Evolutionary conservation across 2,113 vertebrate species (phyloP).

Genomic region (Chaenocephalus aceratus): DNA sequence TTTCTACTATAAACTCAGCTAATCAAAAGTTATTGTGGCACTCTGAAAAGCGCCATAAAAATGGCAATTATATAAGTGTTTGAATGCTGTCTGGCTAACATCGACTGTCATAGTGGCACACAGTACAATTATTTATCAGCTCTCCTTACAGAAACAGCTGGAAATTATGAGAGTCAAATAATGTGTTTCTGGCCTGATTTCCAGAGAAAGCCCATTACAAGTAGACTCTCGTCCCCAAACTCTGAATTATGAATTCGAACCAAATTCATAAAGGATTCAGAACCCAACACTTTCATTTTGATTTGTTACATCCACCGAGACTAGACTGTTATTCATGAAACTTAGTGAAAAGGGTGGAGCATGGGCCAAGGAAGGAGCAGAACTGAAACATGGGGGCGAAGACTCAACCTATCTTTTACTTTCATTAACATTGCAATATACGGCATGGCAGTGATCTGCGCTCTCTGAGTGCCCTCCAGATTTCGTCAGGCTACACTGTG

Average conservation of each 20-base stretch:
- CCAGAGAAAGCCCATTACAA: slow-evolving; percentile 26
- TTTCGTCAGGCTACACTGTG: not conserved
- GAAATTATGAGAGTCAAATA: slow-evolving; percentile 51
- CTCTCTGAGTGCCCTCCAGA: not conserved
- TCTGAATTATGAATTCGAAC: slow-evolving; percentile 11
- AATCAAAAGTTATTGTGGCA: slow-evolving; percentile 84
- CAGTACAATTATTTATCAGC: slow-evolving; percentile 68
- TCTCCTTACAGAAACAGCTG: slow-evolving; percentile 54
- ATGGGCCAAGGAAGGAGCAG: too few species aligned
- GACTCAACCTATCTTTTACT: too few species aligned
- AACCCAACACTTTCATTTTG: not conserved
- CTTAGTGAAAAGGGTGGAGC: too few species aligned
- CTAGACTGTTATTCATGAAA: too few species aligned
- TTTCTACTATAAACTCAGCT: slow-evolving; percentile 77
- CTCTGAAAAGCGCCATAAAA: slow-evolving; percentile 80
- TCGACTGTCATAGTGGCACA: slow-evolving; percentile 42
- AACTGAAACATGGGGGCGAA: too few species aligned
- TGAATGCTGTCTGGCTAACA: slow-evolving; percentile 69
- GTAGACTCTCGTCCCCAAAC: not conserved
- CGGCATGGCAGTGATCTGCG: too few species aligned
- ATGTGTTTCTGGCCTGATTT: slow-evolving; percentile 44
- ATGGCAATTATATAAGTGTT: slow-evolving; percentile 81
- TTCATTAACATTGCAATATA: too few species aligned
- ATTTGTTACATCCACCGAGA: not conserved
- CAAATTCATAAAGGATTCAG: not conserved